Percentiles rank a stretch among this genome's conserved stretches.
phyloP scores from a whole-genome alignment of 2,113 vertebrate genomes.

The Myotis brandtii region DNA sequence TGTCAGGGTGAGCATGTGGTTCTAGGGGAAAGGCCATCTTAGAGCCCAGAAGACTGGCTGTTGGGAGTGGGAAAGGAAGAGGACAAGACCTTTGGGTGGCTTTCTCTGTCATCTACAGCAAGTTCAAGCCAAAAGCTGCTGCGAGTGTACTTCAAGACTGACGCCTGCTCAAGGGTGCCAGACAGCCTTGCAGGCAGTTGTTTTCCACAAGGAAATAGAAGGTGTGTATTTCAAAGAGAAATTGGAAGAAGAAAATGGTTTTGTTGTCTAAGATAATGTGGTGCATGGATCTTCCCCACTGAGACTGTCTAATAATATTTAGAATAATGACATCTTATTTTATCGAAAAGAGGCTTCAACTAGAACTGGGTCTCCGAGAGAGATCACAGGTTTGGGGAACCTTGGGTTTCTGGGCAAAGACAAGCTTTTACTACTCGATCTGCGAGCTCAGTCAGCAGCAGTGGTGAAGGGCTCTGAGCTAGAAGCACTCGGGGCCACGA shows the following conservation, averaged over 20 bases:
- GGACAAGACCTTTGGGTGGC: background rate
- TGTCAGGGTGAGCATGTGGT: background rate
- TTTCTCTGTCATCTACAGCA: background rate
- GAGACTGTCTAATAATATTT: background rate
- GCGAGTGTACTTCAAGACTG: background rate
- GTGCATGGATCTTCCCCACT: background rate
- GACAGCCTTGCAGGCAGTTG: background rate
- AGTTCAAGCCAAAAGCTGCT: background rate
- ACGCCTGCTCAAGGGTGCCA: background rate
- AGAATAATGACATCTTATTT: background rate
- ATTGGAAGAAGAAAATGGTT: background rate
- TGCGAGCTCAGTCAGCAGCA: background rate
- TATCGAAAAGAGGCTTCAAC: background rate
- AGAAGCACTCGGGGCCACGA: background rate
- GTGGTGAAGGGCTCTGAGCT: background rate
- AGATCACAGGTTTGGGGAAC: background rate
- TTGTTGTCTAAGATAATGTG: background rate
- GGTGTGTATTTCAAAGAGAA: conserved; percentile 12
- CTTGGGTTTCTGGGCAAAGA: background rate
- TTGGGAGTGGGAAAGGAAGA: background rate
- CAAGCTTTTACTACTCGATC: background rate
- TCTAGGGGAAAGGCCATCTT: background rate
- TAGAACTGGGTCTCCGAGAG: background rate
- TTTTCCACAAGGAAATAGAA: background rate
- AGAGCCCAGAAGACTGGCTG: background rate